Base-by-base conservation (phyloP, 2,888 invertebrate genomes). In the Gisinianus flammeolus region DNA sequence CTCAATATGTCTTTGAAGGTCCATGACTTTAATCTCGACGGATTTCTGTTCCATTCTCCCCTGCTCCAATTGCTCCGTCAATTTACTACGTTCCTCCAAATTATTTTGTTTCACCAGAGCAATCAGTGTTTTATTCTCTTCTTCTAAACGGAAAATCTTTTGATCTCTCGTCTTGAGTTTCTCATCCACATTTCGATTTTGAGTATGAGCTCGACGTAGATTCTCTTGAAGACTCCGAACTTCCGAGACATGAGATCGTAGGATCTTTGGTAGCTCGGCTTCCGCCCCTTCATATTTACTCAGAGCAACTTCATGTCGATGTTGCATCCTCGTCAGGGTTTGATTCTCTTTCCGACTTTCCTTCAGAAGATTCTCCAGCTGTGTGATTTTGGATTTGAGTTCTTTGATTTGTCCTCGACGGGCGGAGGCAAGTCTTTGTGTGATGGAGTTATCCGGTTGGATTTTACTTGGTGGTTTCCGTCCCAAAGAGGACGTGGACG, bases 1-100 rank as follows among this genome's bases (percentile, higher is more conserved):
- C 56, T 83, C 80, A 24, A 81, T 69, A 70, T 83, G 80, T 26
- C 81, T 72, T 76, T 79, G 79, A 31, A 79, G 76, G 35, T 82
- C 79, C 54, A 69, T 24, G n/a, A 81, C 73, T 30, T 76, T 69
- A 24, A 76, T 79, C 58, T 82, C 80, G 16, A 79, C 76, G 19
- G 77, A 78, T 22, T 28, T 52, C n/a, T 80, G 66, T 64, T 83
- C 79, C 30, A 72, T 64, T 12, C 71, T 58, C n/a, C 79, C 68
- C 0, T 80, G 62, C n/a, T 81, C 78, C n/a, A 83, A 58, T n/a
- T 81, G 76, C 26, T 79, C 68, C n/a, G 78, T 66, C 0, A 81
- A 72, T 35, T 78, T 80, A 33, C 81, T 79, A 2, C 81, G 68
- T 31, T 81, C 81, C 54, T 81, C 79, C 67, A 83, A 78, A 74